A percentile compares a stretch with the other conserved stretches of the same genome.
phyloP scores from a whole-genome alignment of 2,797 vertebrate genomes.

The Liasis olivaceus region DNA sequence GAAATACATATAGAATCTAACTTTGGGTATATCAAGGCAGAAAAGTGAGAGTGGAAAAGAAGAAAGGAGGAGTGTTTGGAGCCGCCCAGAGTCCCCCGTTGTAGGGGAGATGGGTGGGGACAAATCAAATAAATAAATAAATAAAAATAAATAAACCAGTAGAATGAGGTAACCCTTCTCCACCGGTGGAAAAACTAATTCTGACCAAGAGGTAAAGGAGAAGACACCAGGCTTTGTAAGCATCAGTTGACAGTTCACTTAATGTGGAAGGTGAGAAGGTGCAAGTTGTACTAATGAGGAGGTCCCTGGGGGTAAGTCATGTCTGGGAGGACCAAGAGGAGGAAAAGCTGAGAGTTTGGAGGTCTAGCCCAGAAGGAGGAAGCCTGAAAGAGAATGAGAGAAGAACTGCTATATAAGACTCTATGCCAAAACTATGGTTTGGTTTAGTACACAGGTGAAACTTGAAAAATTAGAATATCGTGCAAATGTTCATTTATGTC shows the following conservation, averaged over 20 bases:
- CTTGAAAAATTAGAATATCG: too few species aligned
- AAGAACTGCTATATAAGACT: not conserved
- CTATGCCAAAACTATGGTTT: not conserved
- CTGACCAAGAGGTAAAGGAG: not conserved
- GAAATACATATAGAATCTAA: not conserved
- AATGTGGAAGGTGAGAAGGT: not conserved
- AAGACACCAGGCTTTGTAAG: not conserved
- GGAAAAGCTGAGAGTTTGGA: not conserved
- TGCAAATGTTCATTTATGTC: too few species aligned
- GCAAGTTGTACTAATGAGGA: not conserved
- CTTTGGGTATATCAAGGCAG: not conserved
- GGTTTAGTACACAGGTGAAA: too few species aligned
- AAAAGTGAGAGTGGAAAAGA: not conserved
- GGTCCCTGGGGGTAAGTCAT: not conserved
- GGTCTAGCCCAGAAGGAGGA: not conserved
- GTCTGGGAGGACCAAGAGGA: not conserved
- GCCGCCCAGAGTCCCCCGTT: too few species aligned
- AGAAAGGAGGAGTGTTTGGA: not conserved
- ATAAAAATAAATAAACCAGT: not conserved
- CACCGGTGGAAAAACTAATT: not conserved
- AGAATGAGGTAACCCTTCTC: not conserved
- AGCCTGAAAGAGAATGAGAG: not conserved
- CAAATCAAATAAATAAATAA: too few species aligned
- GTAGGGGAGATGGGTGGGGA: too few species aligned
- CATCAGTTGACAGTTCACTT: not conserved